Base-by-base conservation (phyloP, 2,113 vertebrate genomes). In the Bagarius yarrelli region DNA sequence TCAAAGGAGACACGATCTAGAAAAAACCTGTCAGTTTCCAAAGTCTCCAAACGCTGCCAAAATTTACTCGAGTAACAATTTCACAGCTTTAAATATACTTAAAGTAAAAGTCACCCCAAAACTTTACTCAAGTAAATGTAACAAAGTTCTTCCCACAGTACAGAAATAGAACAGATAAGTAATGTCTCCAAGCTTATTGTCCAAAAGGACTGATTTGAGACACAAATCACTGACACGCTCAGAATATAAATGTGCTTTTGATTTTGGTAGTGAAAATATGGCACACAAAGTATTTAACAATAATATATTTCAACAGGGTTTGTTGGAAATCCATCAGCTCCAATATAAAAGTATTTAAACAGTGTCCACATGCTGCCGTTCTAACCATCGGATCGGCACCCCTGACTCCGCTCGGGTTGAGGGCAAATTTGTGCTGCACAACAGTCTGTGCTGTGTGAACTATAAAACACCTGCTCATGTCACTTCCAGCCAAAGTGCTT, bases 391-490 rank as follows among this genome's bases (percentile, higher is more conserved):
- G 19, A 55, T 36, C 21, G 23, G 56, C 83, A 82, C 69, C 60
- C 79, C 53, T 30, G 71, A 52, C 36, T 64, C 81, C 73, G 30
- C 16, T 76, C 50, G 81, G 81, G 81, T 63, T 64, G 21, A 27
- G 36, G 36, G 81, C 50, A 77, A 73, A 83, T 83, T 77, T 36
- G 57, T 66, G 70, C 63, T 34, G 6, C 19, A n/a, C n/a, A n/a
- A n/a, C n/a, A n/a, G n/a, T n/a, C n/a, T 77, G 83, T 63, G 21
- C 66, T 19, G 66, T 73, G 66, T 14, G n/a, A 80, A 56, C 47
- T 56, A 15, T 63, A 56, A 82, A 44, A 66, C 75, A 69, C 61
- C 69, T 78, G 76, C 70, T 63, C 74, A 56, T 57, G 69, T 83
- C 78, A 40, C 21, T 50, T 57, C 44, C 25, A 70, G 50, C 16